Evolutionary conservation across 2,888 invertebrate species (phyloP), one percentile per base, ranked within the genome.

Genomic region (Volucella inanis): DNA sequence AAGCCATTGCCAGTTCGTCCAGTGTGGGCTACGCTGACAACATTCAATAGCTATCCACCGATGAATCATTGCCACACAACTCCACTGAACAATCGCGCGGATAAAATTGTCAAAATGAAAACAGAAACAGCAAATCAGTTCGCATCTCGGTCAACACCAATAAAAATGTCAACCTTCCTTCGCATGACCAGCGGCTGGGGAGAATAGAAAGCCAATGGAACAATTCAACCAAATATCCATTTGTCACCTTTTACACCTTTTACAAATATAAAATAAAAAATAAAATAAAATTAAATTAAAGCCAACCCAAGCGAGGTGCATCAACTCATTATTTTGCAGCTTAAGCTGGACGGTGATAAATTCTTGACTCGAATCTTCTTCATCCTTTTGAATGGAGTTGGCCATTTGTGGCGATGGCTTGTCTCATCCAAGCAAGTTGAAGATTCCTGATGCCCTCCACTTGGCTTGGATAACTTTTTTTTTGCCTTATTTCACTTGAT

Each of bases 291-390:
- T 43, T 39, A 74, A 78, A 43, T 55, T 57, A 67, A 18, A 76
- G 22, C 64, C 62, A 75, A 57, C 43, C 52, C 11, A 39, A 31
- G 38, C 50, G n/a, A 11, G 14, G 61, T 62, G 67, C 72, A 68
- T 59, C 78, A 68, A 72, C 80, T 85, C 85, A 85, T 85, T 85
- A 85, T 67, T 85, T 81, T 64, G 72, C 76, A 77, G 85, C 85
- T 85, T 85, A 85, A 81, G 76, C 43, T 47, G 80, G 61, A 57
- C 80, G 80, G 80, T 80, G 80, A 85, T 85, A 85, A 85, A 85
- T 80, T 76, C 67, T 49, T 57, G 43, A 31, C 47, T 12, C 43
- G 49, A 55, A 71, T 49, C 65, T 62, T 68, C 55, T 57, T 52
- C 45, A 45, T 41, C 47, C 22, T 15, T 49, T 55, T 50, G 12